Evolutionary conservation across 2,113 vertebrate genomes (phyloP).

Genomic region (Sclerurus mexicanus): DNA sequence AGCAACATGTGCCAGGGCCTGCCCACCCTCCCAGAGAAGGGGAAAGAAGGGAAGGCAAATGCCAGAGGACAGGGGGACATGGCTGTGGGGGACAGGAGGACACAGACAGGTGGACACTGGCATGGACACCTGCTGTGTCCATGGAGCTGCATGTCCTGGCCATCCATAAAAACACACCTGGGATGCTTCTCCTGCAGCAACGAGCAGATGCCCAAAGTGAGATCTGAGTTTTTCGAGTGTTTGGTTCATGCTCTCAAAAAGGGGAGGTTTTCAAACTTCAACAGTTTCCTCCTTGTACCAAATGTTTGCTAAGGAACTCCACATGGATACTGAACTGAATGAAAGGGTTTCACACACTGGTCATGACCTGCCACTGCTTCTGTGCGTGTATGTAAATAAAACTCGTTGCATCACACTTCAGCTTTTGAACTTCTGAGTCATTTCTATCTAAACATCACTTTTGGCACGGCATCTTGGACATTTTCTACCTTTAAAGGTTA

Average conservation of each 20-base stretch:
- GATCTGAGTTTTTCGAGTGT: not conserved
- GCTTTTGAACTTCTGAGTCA: not conserved
- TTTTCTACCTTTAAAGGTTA: not conserved
- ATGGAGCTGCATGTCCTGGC: accelerated
- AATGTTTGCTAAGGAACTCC: not conserved
- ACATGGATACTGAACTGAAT: not conserved
- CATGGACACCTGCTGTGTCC: not conserved
- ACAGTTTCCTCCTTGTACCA: not conserved
- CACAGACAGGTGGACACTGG: not conserved
- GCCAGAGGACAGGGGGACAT: not conserved
- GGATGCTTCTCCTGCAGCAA: not conserved
- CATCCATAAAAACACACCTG: not conserved
- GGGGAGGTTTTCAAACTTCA: not conserved
- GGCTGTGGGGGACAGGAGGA: not conserved
- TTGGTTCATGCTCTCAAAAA: accelerated
- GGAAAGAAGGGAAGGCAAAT: not conserved
- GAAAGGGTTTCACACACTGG: not conserved
- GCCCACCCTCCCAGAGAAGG: not conserved
- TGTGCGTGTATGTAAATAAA: not conserved
- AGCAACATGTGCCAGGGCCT: not conserved
- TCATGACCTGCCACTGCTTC: not conserved
- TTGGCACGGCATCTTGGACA: not conserved
- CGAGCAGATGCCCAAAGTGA: not conserved
- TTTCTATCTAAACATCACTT: not conserved
- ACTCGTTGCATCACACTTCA: not conserved